A percentile compares a stretch with the other conserved stretches of the same genome.
phyloP scores from a whole-genome alignment of 2,113 vertebrate species.

The Phylloscopus trochilus region DNA sequence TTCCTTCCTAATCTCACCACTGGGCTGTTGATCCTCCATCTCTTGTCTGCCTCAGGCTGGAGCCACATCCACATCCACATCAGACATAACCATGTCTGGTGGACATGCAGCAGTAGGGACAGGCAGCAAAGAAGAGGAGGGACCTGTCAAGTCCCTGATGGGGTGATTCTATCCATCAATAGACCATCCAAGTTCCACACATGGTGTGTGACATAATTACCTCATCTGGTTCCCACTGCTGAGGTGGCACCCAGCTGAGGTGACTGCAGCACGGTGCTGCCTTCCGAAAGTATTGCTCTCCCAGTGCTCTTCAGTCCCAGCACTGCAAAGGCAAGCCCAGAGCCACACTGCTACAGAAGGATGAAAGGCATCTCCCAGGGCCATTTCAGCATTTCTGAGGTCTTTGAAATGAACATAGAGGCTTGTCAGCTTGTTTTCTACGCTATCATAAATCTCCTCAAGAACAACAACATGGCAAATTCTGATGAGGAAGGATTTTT shows the following conservation, averaged over 20 bases:
- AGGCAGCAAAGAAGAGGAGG: background rate
- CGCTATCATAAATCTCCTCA: background rate
- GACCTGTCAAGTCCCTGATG: background rate
- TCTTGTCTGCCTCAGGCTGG: background rate
- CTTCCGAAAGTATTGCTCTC: accelerated
- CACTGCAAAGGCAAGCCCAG: background rate
- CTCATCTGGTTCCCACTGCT: accelerated
- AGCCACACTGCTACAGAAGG: background rate
- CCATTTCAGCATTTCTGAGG: background rate
- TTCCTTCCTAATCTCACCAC: background rate
- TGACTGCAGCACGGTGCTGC: accelerated
- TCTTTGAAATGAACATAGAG: background rate
- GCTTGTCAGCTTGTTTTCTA: background rate
- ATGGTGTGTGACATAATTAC: accelerated
- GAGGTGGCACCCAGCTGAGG: background rate
- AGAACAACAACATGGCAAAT: background rate
- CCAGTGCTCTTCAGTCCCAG: background rate
- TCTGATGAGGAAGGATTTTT: conserved; percentile 1
- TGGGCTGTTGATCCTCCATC: background rate
- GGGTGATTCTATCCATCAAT: background rate
- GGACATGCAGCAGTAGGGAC: background rate
- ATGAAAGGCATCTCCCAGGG: background rate
- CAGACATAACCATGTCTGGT: background rate
- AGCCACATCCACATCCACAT: background rate
- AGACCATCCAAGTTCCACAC: background rate